phyloP scores from a whole-genome alignment of 2,888 invertebrate genomes.

The Diabrotica balteata region DNA sequence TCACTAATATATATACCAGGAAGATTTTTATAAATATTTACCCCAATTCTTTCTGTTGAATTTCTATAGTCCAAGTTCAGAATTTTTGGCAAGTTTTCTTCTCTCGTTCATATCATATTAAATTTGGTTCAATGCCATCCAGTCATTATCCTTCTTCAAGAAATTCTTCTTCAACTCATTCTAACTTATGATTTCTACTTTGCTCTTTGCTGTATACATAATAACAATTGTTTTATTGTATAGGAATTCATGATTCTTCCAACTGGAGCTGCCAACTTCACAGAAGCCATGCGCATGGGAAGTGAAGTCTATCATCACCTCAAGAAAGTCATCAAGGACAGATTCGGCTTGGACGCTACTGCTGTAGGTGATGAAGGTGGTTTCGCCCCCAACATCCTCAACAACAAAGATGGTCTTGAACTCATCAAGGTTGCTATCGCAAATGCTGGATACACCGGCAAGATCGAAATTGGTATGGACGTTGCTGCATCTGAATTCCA shows the following conservation, averaged over 20 bases:
- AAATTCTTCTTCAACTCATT: too few relatives aligned
- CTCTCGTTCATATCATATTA: too few relatives aligned
- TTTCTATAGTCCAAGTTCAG: too few relatives aligned
- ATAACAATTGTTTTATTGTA: neutral
- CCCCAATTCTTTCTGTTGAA: too few relatives aligned
- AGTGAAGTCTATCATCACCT: slow-evolving; percentile 96
- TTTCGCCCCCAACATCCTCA: slow-evolving; percentile 97
- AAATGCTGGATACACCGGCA: slow-evolving; percentile 96
- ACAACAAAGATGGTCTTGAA: slow-evolving; percentile 92
- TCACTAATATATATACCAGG: neutral
- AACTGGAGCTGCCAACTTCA: slow-evolving; percentile 88
- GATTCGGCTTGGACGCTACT: slow-evolving; percentile 95
- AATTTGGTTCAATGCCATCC: too few relatives aligned
- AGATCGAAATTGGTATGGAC: slow-evolving; percentile 98
- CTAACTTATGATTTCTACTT: too few relatives aligned
- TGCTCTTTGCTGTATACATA: too few relatives aligned
- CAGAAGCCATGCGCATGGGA: slow-evolving; percentile 99
- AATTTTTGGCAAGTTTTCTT: too few relatives aligned
- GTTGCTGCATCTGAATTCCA: slow-evolving; percentile 98
- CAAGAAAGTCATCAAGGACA: slow-evolving; percentile 95
- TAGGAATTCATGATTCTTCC: slow-evolving; percentile 59
- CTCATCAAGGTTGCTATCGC: slow-evolving; percentile 89
- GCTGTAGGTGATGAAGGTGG: slow-evolving; percentile 99
- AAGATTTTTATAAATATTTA: too few relatives aligned
- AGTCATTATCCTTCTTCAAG: too few relatives aligned